These are phyloP conservation scores for Ridgeia piscesae DNA, from an alignment of 1,140 invertebrate genomes.

Conservation along the genomic window DNA sequence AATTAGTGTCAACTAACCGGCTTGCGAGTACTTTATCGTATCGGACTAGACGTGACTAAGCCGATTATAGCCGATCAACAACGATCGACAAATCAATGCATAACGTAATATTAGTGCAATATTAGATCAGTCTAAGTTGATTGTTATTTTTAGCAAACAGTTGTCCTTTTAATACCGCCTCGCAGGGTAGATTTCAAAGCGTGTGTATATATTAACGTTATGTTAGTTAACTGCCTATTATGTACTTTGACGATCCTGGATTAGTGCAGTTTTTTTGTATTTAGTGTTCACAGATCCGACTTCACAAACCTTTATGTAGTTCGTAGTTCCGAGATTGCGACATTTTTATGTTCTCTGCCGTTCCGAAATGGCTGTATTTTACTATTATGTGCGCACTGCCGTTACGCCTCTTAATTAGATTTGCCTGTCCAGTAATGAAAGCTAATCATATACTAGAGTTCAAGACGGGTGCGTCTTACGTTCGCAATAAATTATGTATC, in stretches of 20 bases:
- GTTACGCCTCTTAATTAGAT: background rate
- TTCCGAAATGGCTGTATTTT: background rate
- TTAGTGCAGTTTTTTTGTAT: background rate
- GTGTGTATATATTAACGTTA: background rate
- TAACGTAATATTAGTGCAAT: background rate
- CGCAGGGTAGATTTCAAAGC: background rate
- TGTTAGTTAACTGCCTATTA: background rate
- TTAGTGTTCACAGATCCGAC: background rate
- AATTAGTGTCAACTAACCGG: background rate
- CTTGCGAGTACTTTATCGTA: background rate
- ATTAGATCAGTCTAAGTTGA: background rate
- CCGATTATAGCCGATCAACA: background rate
- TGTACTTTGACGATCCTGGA: background rate
- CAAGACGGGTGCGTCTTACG: background rate
- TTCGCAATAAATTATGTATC: background rate
- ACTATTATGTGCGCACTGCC: background rate
- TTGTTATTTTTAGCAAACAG: background rate
- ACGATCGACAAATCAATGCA: background rate
- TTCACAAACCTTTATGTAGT: background rate
- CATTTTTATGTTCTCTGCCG: background rate
- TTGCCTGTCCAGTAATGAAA: background rate
- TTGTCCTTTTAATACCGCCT: background rate
- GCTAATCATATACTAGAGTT: background rate
- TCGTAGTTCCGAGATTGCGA: background rate
- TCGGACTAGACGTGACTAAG: background rate